phyloP scores from a whole-genome alignment of 1,140 invertebrate genomes.

The Heliconius melpomene region DNA sequence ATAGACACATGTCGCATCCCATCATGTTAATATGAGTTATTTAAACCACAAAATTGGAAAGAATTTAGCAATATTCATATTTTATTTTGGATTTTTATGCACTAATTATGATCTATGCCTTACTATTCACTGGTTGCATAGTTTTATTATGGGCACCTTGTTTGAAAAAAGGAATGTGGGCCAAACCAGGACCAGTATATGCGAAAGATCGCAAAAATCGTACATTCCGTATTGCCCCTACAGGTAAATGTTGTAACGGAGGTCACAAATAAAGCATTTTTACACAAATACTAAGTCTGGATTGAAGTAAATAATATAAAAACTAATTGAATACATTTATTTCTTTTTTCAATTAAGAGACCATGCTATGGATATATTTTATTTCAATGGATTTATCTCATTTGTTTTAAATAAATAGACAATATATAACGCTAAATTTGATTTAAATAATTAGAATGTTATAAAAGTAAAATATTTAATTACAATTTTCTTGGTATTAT shows the following conservation, averaged over 20 bases:
- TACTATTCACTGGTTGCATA: constrained; percentile 49
- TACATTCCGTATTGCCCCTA: constrained; percentile 58
- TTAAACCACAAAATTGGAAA: too few relatives aligned
- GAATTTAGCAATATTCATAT: too few relatives aligned
- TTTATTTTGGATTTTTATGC: not conserved
- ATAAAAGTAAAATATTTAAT: too few relatives aligned
- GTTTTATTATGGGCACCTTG: constrained; percentile 62
- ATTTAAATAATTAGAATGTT: not conserved
- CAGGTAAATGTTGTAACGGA: constrained; percentile 53
- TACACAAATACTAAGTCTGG: not conserved
- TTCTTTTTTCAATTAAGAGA: not conserved
- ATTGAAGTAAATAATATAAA: not conserved
- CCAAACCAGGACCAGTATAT: constrained; percentile 54
- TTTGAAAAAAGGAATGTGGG: constrained; percentile 53
- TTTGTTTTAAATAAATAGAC: not conserved
- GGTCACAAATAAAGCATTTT: not conserved
- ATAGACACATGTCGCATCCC: too few relatives aligned
- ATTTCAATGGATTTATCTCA: not conserved
- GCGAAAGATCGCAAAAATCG: constrained; percentile 67
- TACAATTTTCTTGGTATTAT: not conserved
- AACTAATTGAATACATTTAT: not conserved
- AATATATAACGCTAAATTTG: not conserved
- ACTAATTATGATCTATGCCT: constrained; percentile 52
- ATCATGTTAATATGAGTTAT: too few relatives aligned
- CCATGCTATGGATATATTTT: not conserved